A percentile compares a stretch with the other conserved stretches of the same genome.
Evolutionary conservation across 2,797 vertebrate genomes (phyloP).

Genomic region (Schizopygopsis pylzovi): DNA sequence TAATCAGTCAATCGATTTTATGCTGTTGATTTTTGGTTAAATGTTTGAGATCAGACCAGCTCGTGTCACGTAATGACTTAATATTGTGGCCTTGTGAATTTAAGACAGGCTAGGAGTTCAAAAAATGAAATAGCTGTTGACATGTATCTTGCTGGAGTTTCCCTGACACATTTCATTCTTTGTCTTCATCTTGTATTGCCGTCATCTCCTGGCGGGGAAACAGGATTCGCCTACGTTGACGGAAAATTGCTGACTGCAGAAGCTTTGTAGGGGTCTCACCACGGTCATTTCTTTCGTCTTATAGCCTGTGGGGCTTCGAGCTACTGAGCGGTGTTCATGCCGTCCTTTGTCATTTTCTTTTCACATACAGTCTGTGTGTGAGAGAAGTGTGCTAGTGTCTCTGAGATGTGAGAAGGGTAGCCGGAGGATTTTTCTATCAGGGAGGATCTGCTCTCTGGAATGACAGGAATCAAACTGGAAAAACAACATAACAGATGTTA

Average conservation of each 20-base stretch:
- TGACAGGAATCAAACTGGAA: slow-evolving; percentile 1
- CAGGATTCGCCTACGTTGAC: slow-evolving; percentile 47
- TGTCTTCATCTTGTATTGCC: slow-evolving; percentile 29
- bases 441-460: slow-evolving; percentile 3
- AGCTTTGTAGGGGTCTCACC: slow-evolving; percentile 41
- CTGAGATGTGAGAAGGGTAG: background rate
- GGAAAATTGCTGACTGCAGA: slow-evolving; percentile 56
- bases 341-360: slow-evolving; percentile 45
- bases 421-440: background rate
- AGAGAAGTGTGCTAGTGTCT: slow-evolving; percentile 10
- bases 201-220: slow-evolving; percentile 54
- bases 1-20: background rate
- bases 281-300: slow-evolving; percentile 54
- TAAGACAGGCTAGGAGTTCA: slow-evolving; percentile 27
- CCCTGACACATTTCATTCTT: slow-evolving; percentile 49
- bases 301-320: slow-evolving; percentile 52
- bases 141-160: slow-evolving; percentile 29
- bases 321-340: slow-evolving; percentile 33
- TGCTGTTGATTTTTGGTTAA: background rate
- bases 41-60: background rate
- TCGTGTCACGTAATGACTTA: background rate
- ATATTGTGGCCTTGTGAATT: background rate
- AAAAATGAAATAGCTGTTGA: slow-evolving; percentile 39
- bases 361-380: background rate
- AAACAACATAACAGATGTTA: slow-evolving; percentile 8